Evolutionary conservation across 2,797 vertebrate genomes (phyloP).

Genomic region (Characodon lateralis): DNA sequence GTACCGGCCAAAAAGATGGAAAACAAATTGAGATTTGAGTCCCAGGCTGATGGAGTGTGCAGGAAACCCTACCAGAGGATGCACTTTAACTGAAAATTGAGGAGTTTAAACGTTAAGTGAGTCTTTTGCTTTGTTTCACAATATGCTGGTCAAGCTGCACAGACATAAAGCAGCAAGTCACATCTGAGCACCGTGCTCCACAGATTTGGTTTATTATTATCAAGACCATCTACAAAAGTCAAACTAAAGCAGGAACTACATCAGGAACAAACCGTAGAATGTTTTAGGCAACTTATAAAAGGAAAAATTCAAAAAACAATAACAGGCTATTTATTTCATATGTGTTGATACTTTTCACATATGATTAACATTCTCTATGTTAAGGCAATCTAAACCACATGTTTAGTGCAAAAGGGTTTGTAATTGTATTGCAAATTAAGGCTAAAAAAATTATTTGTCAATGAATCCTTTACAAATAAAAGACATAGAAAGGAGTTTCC

Average conservation of each 20-base stretch:
- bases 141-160: neutral
- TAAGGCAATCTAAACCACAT: neutral
- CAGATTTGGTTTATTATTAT: conserved; percentile 25
- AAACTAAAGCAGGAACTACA: conserved; percentile 35
- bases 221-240: conserved; percentile 54
- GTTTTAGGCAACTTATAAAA: neutral
- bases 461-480: conserved; percentile 35
- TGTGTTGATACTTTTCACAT: too few relatives aligned
- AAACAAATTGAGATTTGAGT: too few relatives aligned
- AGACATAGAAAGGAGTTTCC: conserved; percentile 25
- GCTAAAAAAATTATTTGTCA: neutral
- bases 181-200: neutral
- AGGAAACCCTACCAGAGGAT: too few relatives aligned
- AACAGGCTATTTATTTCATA: too few relatives aligned
- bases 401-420: neutral
- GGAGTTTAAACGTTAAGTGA: too few relatives aligned
- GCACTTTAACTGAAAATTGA: too few relatives aligned
- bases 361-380: too few relatives aligned
- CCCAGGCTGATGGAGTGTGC: too few relatives aligned
- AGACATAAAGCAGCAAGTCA: neutral
- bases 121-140: neutral
- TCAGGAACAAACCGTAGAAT: conserved; percentile 30
- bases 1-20: too few relatives aligned
- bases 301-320: conserved; percentile 8
- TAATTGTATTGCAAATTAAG: neutral